Conservation (phyloP, 2,797 vertebrate genomes). For the Alca torda region DNA sequence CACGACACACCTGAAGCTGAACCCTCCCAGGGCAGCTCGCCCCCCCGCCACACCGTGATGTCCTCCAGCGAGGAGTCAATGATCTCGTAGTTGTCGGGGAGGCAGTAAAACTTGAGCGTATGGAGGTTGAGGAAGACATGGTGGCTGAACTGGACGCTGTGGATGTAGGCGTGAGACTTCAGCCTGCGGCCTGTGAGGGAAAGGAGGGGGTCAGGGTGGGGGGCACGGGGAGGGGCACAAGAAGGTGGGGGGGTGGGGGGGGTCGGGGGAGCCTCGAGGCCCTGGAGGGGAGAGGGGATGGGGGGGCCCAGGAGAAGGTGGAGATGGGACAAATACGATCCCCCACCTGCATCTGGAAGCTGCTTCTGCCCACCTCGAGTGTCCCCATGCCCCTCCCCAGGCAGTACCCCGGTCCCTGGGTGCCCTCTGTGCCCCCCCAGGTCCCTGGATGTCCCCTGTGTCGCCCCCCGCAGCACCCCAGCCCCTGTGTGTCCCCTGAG, state of each 20-base stretch:
- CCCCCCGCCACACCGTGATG: constrained; percentile 83
- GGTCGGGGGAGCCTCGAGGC: too few relatives aligned
- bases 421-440: neutral
- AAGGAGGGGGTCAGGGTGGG: neutral
- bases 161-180: constrained; percentile 96
- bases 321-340: neutral
- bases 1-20: accelerated
- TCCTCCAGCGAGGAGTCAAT: constrained; percentile 97
- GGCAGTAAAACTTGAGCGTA: constrained; percentile 96
- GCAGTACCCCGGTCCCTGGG: neutral
- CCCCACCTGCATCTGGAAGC: neutral
- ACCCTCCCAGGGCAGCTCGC: accelerated
- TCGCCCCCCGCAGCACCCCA: neutral
- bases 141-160: constrained; percentile 95
- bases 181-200: constrained; percentile 84
- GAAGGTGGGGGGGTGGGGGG: neutral
- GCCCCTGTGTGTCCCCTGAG: neutral
- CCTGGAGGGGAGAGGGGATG: neutral
- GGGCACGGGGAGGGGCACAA: neutral
- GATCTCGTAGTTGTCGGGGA: constrained; percentile 98
- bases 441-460: neutral
- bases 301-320: too few relatives aligned
- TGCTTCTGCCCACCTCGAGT: neutral
- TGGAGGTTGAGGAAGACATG: constrained; percentile 97
- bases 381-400: neutral